A percentile compares a stretch with the other conserved stretches of the same genome.
phyloP scores from a whole-genome alignment of 1,140 invertebrate genomes.

The Pseudachorutes palmiensis region DNA sequence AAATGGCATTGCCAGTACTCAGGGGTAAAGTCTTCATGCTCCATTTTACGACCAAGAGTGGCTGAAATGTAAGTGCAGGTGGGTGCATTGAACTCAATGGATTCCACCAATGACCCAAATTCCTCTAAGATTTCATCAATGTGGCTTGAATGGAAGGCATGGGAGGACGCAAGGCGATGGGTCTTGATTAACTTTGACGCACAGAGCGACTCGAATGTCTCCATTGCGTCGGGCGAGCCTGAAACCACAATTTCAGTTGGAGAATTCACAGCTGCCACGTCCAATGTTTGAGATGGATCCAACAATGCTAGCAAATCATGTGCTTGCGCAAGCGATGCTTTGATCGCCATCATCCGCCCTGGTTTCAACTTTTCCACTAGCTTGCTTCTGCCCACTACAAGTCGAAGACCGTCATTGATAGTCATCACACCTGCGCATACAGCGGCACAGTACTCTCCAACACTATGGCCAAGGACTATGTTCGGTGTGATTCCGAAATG shows the following conservation, averaged over 20 bases:
- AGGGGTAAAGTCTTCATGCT: neutral
- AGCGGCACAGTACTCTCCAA: conserved; percentile 25
- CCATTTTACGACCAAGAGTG: neutral
- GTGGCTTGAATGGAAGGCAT: conserved; percentile 18
- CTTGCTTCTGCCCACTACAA: conserved; percentile 21
- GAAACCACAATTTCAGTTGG: conserved; percentile 21
- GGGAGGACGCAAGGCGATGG: neutral
- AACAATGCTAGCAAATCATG: conserved; percentile 6
- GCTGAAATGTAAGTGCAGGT: conserved; percentile 8
- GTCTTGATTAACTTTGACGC: neutral
- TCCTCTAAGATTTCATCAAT: conserved; percentile 12
- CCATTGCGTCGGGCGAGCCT: conserved; percentile 5
- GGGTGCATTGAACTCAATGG: neutral
- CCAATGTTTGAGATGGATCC: too few relatives aligned
- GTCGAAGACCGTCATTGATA: conserved; percentile 18
- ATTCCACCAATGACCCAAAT: neutral
- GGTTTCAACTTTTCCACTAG: conserved; percentile 10
- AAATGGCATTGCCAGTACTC: conserved; percentile 12
- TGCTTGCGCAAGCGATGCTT: neutral
- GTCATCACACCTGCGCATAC: conserved; percentile 17
- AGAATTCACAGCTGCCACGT: conserved; percentile 18
- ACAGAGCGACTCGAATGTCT: conserved; percentile 9
- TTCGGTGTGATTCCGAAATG: conserved; percentile 23
- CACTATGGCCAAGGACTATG: conserved; percentile 27
- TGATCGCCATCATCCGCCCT: conserved; percentile 23